Base-by-base conservation (phyloP, 2,888 invertebrate species). In the Balanococcus diminutus region DNA sequence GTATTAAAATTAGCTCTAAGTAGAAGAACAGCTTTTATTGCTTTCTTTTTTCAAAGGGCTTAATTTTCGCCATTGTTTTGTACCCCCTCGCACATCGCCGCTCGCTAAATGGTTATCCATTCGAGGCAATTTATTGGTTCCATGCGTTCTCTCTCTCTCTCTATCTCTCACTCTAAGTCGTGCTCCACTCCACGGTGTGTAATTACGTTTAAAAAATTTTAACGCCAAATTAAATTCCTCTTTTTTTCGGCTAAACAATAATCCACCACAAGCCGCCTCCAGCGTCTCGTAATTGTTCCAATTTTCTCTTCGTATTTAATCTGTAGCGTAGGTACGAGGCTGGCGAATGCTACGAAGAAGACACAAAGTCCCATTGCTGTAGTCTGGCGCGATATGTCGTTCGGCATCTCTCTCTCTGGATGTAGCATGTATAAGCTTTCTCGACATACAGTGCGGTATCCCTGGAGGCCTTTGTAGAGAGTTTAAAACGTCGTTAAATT, bases 1-100 rank as follows among this genome's bases (percentile, higher is more conserved):
- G 83, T 83, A 83, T 83, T 83, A 83, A 83, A 83, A 83, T 83
- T 83, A 83, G 83, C 83, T 61, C 56, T 83, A 83, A 83, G 83
- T 83, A 83, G 83, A 83, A 46, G 46, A n/a, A 46, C 46, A 46
- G 19, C 61, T 61, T 83, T 83, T 83, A 83, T 83, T 61, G 56
- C 61, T 32, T 83, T 61, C 61, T 56, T 82, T 51, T 31, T 82
- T 82, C 39, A 42, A 42, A 28, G 46, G 51, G 51, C 46, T 46
- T 82, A 82, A 82, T 82, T 28, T 42, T 82, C 28, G 46, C 82
- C 81, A 81, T 81, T 72, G 72, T 72, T 72, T 72, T 72, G 31
- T 25, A 9, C 31, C 31, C 8, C 31, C 28, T 79, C 19, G 11
- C 9, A 19, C 19, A 9, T 9, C 61, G n/a, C 39, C 42, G n/a